Percentiles rank a stretch among this genome's conserved stretches.
Evolutionary conservation across 2,888 invertebrate genomes (phyloP).

Genomic region (Tenthredo livida): DNA sequence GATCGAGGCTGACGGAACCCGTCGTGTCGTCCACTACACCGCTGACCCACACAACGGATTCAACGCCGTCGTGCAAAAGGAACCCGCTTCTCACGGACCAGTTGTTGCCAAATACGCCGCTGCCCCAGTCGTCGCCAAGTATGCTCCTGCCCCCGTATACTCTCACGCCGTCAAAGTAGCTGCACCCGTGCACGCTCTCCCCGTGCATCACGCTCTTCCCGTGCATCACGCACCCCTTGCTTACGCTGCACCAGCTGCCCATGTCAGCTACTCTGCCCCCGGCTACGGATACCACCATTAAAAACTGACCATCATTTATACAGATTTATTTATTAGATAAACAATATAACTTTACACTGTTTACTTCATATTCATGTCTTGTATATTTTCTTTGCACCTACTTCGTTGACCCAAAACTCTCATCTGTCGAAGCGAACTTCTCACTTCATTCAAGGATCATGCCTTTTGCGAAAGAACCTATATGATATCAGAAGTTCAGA

Average conservation of each 20-base stretch:
- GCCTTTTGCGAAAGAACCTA: too few species aligned
- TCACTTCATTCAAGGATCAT: too few species aligned
- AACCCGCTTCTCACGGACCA: constrained; percentile 79
- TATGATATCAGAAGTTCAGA: too few species aligned
- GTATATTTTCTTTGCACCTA: not conserved
- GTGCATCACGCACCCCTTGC: constrained; percentile 72
- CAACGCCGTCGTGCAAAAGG: constrained; percentile 73
- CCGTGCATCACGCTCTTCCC: constrained; percentile 72
- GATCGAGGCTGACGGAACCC: constrained; percentile 66
- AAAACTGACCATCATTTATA: constrained; percentile 79
- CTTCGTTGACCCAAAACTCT: too few species aligned
- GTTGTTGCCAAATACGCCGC: constrained; percentile 57
- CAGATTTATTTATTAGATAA: constrained; percentile 55
- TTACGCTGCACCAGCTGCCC: constrained; percentile 14
- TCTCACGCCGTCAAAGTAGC: constrained; percentile 39
- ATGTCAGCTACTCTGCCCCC: constrained; percentile 52
- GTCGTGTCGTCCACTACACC: constrained; percentile 82
- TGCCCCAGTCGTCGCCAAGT: constrained; percentile 72
- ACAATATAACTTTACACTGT: constrained; percentile 46
- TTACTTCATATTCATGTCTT: not conserved
- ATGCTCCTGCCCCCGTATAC: constrained; percentile 44
- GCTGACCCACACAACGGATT: constrained; percentile 76
- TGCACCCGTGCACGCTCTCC: constrained; percentile 54
- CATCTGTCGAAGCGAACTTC: too few species aligned
- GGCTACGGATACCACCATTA: constrained; percentile 67